Evolutionary conservation across 2,888 invertebrate species (phyloP).

Genomic region (Lampropteryx suffumata): DNA sequence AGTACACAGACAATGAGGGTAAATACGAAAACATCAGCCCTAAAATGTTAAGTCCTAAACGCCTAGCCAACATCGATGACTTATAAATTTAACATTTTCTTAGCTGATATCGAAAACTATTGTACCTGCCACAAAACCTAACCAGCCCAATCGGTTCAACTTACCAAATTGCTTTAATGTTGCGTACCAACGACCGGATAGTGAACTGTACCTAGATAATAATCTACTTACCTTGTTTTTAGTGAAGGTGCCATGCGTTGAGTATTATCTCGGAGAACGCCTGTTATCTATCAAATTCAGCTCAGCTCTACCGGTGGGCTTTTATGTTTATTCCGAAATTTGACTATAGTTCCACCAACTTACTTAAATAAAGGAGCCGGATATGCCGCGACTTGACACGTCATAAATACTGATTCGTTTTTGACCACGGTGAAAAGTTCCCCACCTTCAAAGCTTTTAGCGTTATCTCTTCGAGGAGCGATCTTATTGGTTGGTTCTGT

Average conservation of each 20-base stretch:
- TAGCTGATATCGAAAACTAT: no score
- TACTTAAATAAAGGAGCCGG: constrained; percentile 88
- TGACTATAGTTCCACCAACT: constrained; percentile 60
- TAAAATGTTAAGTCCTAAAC: background rate
- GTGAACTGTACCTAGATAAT: background rate
- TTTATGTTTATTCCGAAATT: constrained; percentile 72
- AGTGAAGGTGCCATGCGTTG: background rate
- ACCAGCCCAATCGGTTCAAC: background rate
- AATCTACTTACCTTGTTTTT: background rate
- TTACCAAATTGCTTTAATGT: background rate
- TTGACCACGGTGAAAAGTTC: constrained; percentile 81
- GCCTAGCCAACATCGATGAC: background rate
- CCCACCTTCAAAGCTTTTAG: constrained; percentile 84
- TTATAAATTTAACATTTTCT: no score
- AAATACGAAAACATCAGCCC: background rate
- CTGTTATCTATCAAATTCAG: constrained; percentile 85
- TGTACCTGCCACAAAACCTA: no score
- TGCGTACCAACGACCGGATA: background rate
- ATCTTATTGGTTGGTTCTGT: constrained; percentile 88
- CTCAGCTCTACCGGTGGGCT: constrained; percentile 86
- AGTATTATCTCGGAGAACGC: constrained; percentile 21
- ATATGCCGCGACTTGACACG: constrained; percentile 87
- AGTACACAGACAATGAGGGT: background rate
- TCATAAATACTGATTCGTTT: constrained; percentile 81
- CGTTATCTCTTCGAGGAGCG: constrained; percentile 80